Conservation (phyloP, 2,113 vertebrate genomes). For the Lophura nycthemera region DNA sequence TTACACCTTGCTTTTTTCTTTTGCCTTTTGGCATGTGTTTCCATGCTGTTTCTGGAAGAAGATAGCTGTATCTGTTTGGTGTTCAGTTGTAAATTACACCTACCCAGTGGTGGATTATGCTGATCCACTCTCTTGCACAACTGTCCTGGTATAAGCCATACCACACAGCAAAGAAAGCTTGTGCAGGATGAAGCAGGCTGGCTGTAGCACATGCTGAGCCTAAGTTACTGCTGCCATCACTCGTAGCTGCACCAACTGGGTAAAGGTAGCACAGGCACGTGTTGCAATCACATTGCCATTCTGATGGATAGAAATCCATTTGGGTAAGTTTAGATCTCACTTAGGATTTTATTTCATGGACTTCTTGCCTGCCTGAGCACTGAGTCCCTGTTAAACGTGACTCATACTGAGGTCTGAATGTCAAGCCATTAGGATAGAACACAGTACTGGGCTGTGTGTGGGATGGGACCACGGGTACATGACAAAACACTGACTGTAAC, state of each 20-base stretch:
- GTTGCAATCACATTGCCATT: neutral
- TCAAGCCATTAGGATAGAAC: accelerated
- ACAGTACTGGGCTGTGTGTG: neutral
- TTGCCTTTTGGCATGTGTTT: neutral
- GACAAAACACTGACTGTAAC: neutral
- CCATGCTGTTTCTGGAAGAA: neutral
- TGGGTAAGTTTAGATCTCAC: neutral
- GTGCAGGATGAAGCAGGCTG: accelerated
- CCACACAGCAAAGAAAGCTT: neutral
- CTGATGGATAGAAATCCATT: neutral
- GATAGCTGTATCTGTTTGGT: neutral
- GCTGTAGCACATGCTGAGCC: accelerated
- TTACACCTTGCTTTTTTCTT: neutral
- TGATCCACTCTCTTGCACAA: neutral
- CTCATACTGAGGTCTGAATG: neutral
- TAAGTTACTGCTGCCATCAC: accelerated
- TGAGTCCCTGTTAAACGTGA: neutral
- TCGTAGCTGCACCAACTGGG: neutral
- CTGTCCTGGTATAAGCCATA: neutral
- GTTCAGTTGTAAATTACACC: neutral
- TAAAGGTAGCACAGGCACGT: neutral
- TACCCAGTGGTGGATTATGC: neutral
- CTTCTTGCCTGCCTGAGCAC: neutral
- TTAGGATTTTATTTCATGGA: neutral
- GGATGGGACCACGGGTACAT: neutral